Evolutionary conservation across 2,113 vertebrate genomes (phyloP).

Genomic region (Menura novaehollandiae): DNA sequence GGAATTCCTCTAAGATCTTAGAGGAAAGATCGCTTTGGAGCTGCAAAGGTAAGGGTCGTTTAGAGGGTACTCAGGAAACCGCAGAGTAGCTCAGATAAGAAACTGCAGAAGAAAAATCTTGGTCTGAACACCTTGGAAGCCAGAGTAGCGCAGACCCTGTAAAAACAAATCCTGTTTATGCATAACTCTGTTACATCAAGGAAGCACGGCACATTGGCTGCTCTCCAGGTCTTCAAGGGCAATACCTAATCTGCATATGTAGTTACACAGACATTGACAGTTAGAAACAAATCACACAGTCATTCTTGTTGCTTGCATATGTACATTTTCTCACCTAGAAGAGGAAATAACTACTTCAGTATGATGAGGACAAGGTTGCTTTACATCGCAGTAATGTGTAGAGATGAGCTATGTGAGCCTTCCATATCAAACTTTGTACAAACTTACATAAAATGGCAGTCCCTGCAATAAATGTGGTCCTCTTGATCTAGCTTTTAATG

Average conservation of each 20-base stretch:
- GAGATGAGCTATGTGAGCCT: neutral
- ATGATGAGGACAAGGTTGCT: neutral
- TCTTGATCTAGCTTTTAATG: neutral
- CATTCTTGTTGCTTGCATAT: neutral
- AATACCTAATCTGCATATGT: neutral
- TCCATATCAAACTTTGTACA: neutral
- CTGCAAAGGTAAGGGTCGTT: neutral
- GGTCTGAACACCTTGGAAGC: neutral
- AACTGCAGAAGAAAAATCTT: neutral
- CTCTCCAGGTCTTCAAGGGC: constrained; percentile 8
- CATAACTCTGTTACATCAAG: neutral
- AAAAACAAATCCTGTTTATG: neutral
- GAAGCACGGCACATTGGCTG: neutral
- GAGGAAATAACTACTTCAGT: neutral
- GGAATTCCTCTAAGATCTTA: neutral
- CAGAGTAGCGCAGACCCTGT: neutral
- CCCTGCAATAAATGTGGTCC: neutral
- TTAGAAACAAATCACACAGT: neutral
- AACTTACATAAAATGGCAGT: neutral
- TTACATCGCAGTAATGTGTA: neutral
- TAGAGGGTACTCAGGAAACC: neutral
- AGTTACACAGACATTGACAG: neutral
- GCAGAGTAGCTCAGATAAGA: neutral
- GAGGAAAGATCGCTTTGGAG: neutral
- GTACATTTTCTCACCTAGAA: neutral